Conservation (phyloP, 2,888 invertebrate genomes). For the Cataglyphis albicans region DNA sequence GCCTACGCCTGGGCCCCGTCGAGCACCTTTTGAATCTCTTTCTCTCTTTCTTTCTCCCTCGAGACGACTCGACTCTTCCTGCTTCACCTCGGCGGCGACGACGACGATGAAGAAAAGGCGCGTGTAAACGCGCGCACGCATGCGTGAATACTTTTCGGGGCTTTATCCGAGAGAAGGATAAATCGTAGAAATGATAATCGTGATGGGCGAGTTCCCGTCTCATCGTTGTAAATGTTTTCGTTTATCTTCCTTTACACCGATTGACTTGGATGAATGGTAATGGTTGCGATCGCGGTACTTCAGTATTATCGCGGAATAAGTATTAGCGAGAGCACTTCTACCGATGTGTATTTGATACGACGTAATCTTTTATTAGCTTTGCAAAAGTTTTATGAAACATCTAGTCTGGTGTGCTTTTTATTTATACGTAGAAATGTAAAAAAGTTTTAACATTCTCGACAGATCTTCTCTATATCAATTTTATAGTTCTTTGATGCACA, state of each 20-base stretch:
- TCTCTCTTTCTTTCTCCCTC: conserved; percentile 56
- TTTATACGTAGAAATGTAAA: not conserved
- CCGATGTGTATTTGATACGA: conserved; percentile 5
- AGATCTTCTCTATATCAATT: not conserved
- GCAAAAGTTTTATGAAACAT: not conserved
- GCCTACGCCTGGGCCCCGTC: conserved; percentile 78
- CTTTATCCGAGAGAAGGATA: conserved; percentile 49
- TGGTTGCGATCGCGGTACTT: conserved; percentile 28
- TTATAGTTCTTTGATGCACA: not conserved
- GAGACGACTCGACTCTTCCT: conserved; percentile 52
- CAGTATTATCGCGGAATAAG: not conserved
- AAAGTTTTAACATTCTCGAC: not conserved
- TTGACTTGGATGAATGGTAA: conserved; percentile 39
- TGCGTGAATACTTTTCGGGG: conserved; percentile 47
- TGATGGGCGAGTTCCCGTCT: conserved; percentile 49
- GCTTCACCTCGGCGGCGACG: conserved; percentile 13
- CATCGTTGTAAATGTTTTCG: not conserved
- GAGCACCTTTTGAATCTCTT: conserved; percentile 75
- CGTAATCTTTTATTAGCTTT: conserved; percentile 10
- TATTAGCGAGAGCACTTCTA: not conserved
- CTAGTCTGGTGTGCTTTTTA: not conserved
- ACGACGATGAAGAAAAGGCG: conserved; percentile 15
- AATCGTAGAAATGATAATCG: conserved; percentile 50
- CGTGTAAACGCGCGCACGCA: conserved; percentile 44
- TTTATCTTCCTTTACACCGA: conserved; percentile 14